These are phyloP conservation scores for Lordiphosa mommai DNA, from an alignment of 1,140 invertebrate species.

Conservation along the genomic window DNA sequence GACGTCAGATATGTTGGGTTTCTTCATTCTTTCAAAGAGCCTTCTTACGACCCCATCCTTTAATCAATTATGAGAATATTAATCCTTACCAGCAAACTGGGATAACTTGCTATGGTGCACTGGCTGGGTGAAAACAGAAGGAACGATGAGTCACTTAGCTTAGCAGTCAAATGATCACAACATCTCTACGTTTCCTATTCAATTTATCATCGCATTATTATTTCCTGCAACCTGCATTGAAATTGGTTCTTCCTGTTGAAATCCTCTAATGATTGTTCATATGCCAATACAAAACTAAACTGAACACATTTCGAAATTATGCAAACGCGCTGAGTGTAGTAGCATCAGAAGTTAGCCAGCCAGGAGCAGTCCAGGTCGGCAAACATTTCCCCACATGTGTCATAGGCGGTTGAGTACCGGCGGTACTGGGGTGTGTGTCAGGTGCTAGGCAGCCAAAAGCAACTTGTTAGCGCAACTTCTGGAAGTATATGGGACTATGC, in stretches of 20 bases:
- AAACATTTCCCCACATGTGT: conserved; percentile 11
- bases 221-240: no score
- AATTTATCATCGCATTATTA: no score
- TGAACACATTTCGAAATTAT: conserved; percentile 77
- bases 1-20: no score
- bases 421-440: conserved; percentile 31
- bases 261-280: conserved; percentile 75
- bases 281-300: conserved; percentile 78
- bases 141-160: no score
- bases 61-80: no score
- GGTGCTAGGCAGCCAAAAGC: conserved; percentile 39
- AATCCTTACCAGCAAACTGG: no score
- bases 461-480: conserved; percentile 67
- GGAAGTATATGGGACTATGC: conserved; percentile 32
- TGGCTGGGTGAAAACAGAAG: no score
- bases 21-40: no score
- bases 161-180: no score
- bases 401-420: conserved; percentile 8
- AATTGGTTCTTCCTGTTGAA: conserved; percentile 35
- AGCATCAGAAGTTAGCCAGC: conserved; percentile 1
- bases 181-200: no score
- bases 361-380: conserved; percentile 13
- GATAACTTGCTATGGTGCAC: no score
- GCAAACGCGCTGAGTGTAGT: conserved; percentile 47
- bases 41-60: no score